Conservation (phyloP, 2,797 vertebrate species). For the Sebastes cheni region DNA sequence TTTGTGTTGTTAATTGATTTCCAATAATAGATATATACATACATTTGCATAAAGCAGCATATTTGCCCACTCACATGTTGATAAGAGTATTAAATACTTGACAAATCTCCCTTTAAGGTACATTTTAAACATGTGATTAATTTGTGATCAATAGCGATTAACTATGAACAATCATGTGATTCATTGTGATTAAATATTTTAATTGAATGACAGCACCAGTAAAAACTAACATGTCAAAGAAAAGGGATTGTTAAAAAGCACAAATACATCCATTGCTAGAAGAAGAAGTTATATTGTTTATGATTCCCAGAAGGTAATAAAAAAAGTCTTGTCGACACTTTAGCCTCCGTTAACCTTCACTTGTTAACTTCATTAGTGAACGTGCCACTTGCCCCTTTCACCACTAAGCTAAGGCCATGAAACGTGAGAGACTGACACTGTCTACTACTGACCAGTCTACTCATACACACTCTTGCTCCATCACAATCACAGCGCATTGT, state of each 20-base stretch:
- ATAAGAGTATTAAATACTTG: too few species aligned
- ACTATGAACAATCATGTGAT: too few species aligned
- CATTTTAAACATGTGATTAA: too few species aligned
- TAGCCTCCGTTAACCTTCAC: slow-evolving; percentile 40
- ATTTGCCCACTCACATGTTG: too few species aligned
- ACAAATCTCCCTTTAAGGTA: too few species aligned
- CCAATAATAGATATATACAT: too few species aligned
- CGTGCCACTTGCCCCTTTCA: slow-evolving; percentile 46
- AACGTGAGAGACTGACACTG: slow-evolving; percentile 19
- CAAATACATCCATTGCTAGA: neutral
- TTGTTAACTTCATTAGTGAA: slow-evolving; percentile 53
- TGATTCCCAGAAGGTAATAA: slow-evolving; percentile 22
- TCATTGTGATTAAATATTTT: too few species aligned
- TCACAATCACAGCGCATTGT: slow-evolving; percentile 31
- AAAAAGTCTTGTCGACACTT: slow-evolving; percentile 13
- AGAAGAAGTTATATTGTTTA: neutral
- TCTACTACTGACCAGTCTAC: slow-evolving; percentile 27
- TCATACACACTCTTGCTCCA: slow-evolving; percentile 23
- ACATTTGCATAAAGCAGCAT: too few species aligned
- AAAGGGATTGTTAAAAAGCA: neutral
- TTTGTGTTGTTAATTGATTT: too few species aligned
- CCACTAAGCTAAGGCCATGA: slow-evolving; percentile 26
- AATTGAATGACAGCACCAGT: too few species aligned
- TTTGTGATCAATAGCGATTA: too few species aligned
- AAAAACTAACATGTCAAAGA: neutral